Evolutionary conservation across 2,113 vertebrate genomes (phyloP).

Genomic region (Coreoperca whiteheadi): DNA sequence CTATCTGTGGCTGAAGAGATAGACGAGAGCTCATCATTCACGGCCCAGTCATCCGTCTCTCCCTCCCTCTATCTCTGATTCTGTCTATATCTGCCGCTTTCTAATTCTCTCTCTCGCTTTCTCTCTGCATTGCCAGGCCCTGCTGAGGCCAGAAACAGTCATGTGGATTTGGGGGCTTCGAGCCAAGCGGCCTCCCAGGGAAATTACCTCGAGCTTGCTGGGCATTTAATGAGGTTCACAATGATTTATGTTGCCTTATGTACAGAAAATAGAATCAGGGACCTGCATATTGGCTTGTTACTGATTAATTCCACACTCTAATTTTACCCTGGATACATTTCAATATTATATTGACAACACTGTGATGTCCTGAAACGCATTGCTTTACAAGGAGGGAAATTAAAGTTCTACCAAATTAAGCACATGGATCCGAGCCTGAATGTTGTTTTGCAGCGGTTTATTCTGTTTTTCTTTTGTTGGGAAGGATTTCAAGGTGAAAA

Average conservation of each 20-base stretch:
- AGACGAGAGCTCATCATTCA: constrained; percentile 58
- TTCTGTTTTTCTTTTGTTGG: constrained; percentile 11
- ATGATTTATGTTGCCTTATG: constrained; percentile 76
- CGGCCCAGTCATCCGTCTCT: constrained; percentile 54
- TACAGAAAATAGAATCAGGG: constrained; percentile 70
- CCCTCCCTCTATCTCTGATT: constrained; percentile 51
- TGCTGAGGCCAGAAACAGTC: constrained; percentile 55
- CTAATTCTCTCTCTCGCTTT: constrained; percentile 18
- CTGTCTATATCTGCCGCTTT: constrained; percentile 33
- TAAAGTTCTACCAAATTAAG: constrained; percentile 51
- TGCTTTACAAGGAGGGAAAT: constrained; percentile 58
- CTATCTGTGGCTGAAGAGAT: constrained; percentile 55
- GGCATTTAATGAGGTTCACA: constrained; percentile 74
- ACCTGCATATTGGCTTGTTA: constrained; percentile 71
- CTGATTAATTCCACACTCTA: constrained; percentile 70
- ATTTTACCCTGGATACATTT: constrained; percentile 70
- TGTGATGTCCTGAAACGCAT: constrained; percentile 39
- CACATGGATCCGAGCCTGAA: constrained; percentile 13
- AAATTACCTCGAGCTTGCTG: constrained; percentile 70
- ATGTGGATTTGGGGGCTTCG: constrained; percentile 58
- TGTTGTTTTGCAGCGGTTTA: neutral
- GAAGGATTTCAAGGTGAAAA: constrained; percentile 29
- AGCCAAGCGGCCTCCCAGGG: constrained; percentile 64
- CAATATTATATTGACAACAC: constrained; percentile 64
- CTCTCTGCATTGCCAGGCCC: constrained; percentile 37